These are phyloP conservation scores for Hippocampus mohnikei DNA, from an alignment of 2,113 vertebrate genomes.

Conservation along the genomic window DNA sequence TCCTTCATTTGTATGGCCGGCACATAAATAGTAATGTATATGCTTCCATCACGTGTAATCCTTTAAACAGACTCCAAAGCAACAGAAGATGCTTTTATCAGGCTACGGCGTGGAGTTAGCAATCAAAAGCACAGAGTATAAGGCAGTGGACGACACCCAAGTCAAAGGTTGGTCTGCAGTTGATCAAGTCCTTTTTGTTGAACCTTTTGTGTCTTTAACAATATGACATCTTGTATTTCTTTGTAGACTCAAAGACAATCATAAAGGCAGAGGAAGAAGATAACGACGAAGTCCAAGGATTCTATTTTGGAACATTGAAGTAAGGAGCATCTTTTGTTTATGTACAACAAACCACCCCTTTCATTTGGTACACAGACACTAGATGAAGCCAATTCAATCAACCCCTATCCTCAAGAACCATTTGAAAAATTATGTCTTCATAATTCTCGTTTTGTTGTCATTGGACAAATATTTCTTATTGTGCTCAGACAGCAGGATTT, in stretches of 20 bases:
- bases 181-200: slow-evolving; percentile 9
- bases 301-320: slow-evolving; percentile 88
- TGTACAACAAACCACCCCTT: background rate
- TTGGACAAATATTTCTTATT: no score
- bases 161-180: slow-evolving; percentile 78
- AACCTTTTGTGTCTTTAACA: slow-evolving; percentile 10
- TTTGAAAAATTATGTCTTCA: no score
- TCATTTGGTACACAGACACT: background rate
- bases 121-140: slow-evolving; percentile 97
- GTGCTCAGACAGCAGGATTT: no score
- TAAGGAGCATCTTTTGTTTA: slow-evolving; percentile 61
- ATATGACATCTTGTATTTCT: slow-evolving; percentile 14
- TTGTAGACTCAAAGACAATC: slow-evolving; percentile 73
- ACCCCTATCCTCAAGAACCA: no score
- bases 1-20: background rate
- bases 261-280: slow-evolving; percentile 68
- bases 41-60: background rate
- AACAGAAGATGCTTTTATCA: slow-evolving; percentile 84
- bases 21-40: background rate
- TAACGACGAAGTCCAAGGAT: slow-evolving; percentile 85
- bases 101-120: slow-evolving; percentile 96
- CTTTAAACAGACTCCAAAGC: slow-evolving; percentile 75
- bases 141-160: slow-evolving; percentile 88
- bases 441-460: no score
- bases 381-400: background rate